A percentile compares a stretch with the other conserved stretches of the same genome.
phyloP scores from a whole-genome alignment of 1,140 invertebrate species.

The Drosophila rhopaloa region DNA sequence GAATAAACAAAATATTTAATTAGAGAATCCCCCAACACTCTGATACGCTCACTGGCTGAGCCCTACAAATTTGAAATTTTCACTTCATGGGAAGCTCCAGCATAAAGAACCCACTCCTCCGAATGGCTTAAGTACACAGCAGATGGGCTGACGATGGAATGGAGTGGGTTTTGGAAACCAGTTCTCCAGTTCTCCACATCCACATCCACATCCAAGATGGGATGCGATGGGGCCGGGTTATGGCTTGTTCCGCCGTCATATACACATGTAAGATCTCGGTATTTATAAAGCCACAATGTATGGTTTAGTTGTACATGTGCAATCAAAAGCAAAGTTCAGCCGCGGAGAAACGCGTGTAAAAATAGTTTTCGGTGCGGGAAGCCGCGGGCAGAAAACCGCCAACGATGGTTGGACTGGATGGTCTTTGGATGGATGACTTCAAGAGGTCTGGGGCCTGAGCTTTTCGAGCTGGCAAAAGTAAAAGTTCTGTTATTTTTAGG shows the following conservation, averaged over 20 bases:
- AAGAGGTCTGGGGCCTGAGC: constrained; percentile 30
- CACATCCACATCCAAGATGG: constrained; percentile 14
- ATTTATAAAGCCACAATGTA: constrained; percentile 64
- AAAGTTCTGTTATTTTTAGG: constrained; percentile 68
- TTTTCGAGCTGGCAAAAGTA: constrained; percentile 67
- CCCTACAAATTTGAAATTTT: constrained; percentile 61
- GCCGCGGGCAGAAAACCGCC: constrained; percentile 23
- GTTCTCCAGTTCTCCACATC: constrained; percentile 31
- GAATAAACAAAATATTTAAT: constrained; percentile 52
- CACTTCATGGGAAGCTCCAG: constrained; percentile 49
- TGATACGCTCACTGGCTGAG: constrained; percentile 54
- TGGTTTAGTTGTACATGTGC: constrained; percentile 38
- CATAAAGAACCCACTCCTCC: constrained; percentile 41
- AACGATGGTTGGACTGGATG: constrained; percentile 17
- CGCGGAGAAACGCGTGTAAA: constrained; percentile 61
- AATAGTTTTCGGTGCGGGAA: constrained; percentile 55
- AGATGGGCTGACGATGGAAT: constrained; percentile 26
- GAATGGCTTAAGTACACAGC: constrained; percentile 40
- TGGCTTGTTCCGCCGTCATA: constrained; percentile 71
- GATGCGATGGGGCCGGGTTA: constrained; percentile 47
- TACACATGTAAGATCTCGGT: constrained; percentile 57
- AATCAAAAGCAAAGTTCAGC: constrained; percentile 62
- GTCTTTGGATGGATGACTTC: constrained; percentile 14
- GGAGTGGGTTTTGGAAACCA: constrained; percentile 51
- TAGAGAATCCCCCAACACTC: constrained; percentile 62